Evolutionary conservation across 2,797 vertebrate species (phyloP).

Genomic region (Channa striata): DNA sequence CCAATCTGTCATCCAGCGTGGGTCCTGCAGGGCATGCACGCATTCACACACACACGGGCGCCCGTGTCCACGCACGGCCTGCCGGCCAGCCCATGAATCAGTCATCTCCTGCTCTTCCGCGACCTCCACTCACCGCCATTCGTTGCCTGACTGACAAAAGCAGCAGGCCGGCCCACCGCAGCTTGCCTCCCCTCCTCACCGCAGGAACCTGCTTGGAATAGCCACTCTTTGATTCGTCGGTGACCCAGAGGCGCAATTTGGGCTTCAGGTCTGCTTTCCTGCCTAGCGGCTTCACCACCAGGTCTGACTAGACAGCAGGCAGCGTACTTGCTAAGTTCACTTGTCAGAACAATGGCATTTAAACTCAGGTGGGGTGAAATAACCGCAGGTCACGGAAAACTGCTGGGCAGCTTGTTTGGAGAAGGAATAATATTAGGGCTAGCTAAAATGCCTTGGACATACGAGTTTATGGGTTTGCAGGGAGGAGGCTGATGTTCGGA

Average conservation of each 20-base stretch:
- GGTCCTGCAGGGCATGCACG: slow-evolving; percentile 52
- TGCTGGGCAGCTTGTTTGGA: background rate
- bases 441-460: slow-evolving; percentile 13
- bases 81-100: slow-evolving; percentile 64
- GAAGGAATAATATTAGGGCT: background rate
- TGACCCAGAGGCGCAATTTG: slow-evolving; percentile 32
- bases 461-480: background rate
- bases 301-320: slow-evolving; percentile 14
- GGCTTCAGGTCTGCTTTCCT: slow-evolving; percentile 24
- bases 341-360: slow-evolving; percentile 17
- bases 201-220: slow-evolving; percentile 48
- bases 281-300: slow-evolving; percentile 24
- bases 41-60: slow-evolving; percentile 20
- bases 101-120: slow-evolving; percentile 67
- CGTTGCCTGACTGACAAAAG: slow-evolving; percentile 70
- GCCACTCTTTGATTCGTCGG: slow-evolving; percentile 47
- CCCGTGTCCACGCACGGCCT: slow-evolving; percentile 46
- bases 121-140: slow-evolving; percentile 59
- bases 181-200: slow-evolving; percentile 23
- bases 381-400: background rate
- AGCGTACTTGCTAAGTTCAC: slow-evolving; percentile 1
- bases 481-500: background rate
- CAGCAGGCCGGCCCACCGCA: slow-evolving; percentile 39
- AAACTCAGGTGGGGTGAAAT: slow-evolving; percentile 30
- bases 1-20: slow-evolving; percentile 75